Conservation (phyloP, 2,113 vertebrate genomes). For the Cynoglossus semilaevis region DNA sequence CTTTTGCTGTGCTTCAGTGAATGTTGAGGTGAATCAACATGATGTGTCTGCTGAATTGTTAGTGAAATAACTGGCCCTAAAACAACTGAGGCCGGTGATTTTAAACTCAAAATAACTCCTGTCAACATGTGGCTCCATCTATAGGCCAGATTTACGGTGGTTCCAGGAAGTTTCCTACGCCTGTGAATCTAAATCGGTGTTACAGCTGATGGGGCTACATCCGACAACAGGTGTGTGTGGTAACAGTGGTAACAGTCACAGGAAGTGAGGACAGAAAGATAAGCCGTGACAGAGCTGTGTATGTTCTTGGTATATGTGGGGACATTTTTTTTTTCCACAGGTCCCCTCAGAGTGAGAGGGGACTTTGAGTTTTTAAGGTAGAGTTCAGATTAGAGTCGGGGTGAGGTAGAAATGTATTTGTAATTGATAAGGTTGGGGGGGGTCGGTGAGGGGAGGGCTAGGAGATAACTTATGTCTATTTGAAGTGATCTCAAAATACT, state of each 20-base stretch:
- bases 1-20: too few species aligned
- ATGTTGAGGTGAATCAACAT: too few species aligned
- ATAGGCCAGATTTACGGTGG: slow-evolving; percentile 13
- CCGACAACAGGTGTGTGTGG: slow-evolving; percentile 69
- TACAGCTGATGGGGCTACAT: slow-evolving; percentile 29
- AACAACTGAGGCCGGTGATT: not conserved
- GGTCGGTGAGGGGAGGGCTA: too few species aligned
- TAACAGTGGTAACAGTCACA: slow-evolving; percentile 36
- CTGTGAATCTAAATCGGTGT: slow-evolving; percentile 40
- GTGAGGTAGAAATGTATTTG: too few species aligned
- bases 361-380: too few species aligned
- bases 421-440: too few species aligned
- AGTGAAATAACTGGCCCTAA: not conserved
- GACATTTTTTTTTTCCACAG: too few species aligned
- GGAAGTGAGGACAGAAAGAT: slow-evolving; percentile 59
- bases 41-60: too few species aligned
- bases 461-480: too few species aligned
- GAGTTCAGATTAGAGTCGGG: too few species aligned
- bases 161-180: slow-evolving; percentile 54
- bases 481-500: too few species aligned
- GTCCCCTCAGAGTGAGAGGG: too few species aligned
- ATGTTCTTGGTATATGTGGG: slow-evolving; percentile 43
- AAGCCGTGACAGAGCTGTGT: slow-evolving; percentile 36
- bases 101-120: not conserved
- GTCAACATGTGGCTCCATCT: slow-evolving; percentile 24